Conservation (phyloP, 2,113 vertebrate genomes). For the Brachypodius melanocephalos region DNA sequence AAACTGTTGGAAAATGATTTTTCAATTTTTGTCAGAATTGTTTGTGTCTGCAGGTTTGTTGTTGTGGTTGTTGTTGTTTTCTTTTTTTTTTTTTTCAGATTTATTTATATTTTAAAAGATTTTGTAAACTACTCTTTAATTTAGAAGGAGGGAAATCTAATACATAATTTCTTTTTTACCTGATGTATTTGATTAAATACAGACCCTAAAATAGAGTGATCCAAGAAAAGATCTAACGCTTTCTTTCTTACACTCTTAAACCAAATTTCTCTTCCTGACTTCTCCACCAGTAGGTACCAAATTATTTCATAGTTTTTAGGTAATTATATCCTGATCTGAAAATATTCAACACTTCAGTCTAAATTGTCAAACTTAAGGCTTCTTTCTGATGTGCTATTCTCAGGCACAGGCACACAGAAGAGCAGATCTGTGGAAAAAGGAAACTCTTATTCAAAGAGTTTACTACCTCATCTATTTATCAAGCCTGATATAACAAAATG, state of each 20-base stretch:
- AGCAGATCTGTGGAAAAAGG: background rate
- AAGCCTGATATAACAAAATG: background rate
- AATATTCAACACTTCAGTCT: background rate
- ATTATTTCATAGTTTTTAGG: background rate
- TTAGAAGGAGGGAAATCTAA: background rate
- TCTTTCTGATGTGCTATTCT: background rate
- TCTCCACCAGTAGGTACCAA: background rate
- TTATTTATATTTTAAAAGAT: background rate
- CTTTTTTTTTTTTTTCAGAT: background rate
- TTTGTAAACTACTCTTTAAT: background rate
- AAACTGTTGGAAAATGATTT: background rate
- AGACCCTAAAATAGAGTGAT: background rate
- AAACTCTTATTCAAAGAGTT: background rate
- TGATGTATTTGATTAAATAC: background rate
- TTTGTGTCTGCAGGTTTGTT: background rate
- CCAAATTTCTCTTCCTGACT: background rate
- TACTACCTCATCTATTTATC: background rate
- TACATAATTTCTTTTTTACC: background rate
- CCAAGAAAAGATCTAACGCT: background rate
- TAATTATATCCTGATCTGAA: background rate
- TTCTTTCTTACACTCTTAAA: background rate
- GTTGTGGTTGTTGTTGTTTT: background rate
- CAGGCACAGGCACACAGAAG: background rate
- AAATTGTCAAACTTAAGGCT: background rate
- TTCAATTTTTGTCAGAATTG: background rate